These are phyloP conservation scores for Pithys albifrons DNA, from an alignment of 2,113 vertebrate species.

Conservation along the genomic window DNA sequence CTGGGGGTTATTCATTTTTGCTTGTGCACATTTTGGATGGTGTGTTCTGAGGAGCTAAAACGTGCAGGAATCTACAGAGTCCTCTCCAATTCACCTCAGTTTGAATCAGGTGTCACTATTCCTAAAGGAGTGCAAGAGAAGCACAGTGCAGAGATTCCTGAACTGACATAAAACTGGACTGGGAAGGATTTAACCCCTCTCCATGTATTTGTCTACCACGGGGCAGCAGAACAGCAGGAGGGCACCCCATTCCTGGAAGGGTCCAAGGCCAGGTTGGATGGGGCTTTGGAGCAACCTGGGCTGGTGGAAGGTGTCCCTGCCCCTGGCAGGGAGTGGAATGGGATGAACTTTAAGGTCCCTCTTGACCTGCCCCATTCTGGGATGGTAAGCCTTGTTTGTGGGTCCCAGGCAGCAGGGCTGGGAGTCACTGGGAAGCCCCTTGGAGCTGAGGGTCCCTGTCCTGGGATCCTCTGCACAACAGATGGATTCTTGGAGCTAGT, in stretches of 20 bases:
- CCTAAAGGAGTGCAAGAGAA: neutral
- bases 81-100: neutral
- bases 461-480: neutral
- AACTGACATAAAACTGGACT: neutral
- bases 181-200: neutral
- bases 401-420: neutral
- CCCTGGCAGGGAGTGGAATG: neutral
- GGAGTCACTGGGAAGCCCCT: neutral
- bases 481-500: neutral
- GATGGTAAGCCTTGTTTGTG: neutral
- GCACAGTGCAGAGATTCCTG: neutral
- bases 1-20: neutral
- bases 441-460: neutral
- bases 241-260: neutral
- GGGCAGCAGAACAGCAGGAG: neutral
- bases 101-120: neutral
- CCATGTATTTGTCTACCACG: accelerated
- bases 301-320: neutral
- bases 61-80: neutral
- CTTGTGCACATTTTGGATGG: neutral
- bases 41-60: neutral
- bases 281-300: neutral
- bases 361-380: neutral
- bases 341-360: neutral
- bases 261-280: neutral